These are phyloP conservation scores for Apamea epomidion DNA, from an alignment of 2,888 invertebrate genomes.

Conservation along the genomic window DNA sequence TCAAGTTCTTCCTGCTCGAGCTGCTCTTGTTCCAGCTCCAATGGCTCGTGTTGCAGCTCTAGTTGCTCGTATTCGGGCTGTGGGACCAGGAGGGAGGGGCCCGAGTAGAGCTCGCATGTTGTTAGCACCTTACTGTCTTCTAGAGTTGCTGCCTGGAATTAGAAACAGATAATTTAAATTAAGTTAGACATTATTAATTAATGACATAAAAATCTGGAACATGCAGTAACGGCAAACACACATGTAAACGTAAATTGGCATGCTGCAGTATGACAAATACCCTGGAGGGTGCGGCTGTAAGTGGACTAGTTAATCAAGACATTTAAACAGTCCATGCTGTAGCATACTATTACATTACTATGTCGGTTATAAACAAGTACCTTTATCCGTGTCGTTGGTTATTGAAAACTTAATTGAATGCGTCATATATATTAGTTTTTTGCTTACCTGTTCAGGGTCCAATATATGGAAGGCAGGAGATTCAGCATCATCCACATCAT, in stretches of 20 bases:
- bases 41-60: constrained; percentile 60
- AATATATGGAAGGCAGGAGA: constrained; percentile 78
- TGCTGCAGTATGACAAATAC: background rate
- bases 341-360: too few relatives aligned
- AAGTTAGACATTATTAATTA: too few relatives aligned
- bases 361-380: too few relatives aligned
- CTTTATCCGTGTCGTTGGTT: background rate
- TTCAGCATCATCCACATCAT: constrained; percentile 78
- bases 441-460: constrained; percentile 77
- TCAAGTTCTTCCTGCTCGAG: constrained; percentile 53
- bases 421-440: background rate
- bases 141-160: constrained; percentile 66
- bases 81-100: constrained; percentile 73
- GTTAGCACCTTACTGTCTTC: constrained; percentile 69
- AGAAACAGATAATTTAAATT: too few relatives aligned
- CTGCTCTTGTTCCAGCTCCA: constrained; percentile 60
- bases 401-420: background rate
- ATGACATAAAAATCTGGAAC: background rate
- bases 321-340: background rate
- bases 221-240: background rate
- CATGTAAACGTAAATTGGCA: background rate
- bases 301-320: background rate
- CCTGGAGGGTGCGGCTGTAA: background rate
- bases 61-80: constrained; percentile 64
- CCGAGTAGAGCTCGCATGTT: constrained; percentile 73